phyloP scores from a whole-genome alignment of 2,113 vertebrate species.

The Apodemus sylvaticus region DNA sequence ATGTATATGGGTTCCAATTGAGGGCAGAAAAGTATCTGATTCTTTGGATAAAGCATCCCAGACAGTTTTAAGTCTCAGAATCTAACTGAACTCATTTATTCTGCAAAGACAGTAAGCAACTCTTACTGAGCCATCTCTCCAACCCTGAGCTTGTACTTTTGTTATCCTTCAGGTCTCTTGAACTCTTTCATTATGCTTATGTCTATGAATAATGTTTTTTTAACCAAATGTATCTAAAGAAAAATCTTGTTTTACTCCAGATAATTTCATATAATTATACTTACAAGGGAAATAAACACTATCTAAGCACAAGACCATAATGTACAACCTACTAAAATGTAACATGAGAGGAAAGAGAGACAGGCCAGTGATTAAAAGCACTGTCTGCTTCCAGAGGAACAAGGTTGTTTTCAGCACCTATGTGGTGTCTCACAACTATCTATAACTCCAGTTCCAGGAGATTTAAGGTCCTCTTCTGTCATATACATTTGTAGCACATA shows the following conservation, averaged over 20 bases:
- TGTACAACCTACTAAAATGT: background rate
- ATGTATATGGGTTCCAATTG: background rate
- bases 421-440: background rate
- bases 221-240: background rate
- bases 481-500: background rate
- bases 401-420: background rate
- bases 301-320: background rate
- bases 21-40: background rate
- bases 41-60: background rate
- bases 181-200: background rate
- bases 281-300: background rate
- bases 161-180: background rate
- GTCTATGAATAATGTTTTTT: background rate
- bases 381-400: background rate
- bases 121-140: background rate
- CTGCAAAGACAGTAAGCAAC: background rate
- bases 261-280: conserved; percentile 29
- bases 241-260: background rate
- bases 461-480: background rate
- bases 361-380: background rate
- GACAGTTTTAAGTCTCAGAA: no score
- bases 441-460: background rate
- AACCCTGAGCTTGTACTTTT: background rate
- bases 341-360: background rate
- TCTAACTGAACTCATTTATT: background rate